Evolutionary conservation across 2,888 invertebrate genomes (phyloP), one percentile per base, ranked within the genome.

Genomic region (Phorcus lineatus): DNA sequence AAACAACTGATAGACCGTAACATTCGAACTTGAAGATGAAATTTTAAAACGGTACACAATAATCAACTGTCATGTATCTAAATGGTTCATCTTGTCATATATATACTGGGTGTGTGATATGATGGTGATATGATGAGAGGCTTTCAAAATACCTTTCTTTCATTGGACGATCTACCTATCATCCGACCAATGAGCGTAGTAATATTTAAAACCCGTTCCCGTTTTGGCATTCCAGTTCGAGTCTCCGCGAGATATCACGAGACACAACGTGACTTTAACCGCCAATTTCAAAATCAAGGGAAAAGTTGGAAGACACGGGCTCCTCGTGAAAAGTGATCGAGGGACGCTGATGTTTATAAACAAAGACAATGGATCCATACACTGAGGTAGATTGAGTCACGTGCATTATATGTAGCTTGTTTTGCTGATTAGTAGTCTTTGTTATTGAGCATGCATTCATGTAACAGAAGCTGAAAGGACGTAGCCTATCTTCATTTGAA

Each of bases 191-290:
- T 62, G 62, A 62, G 3, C 16, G n/a, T 40, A 36, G 55, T 17
- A n/a, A 40, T 17, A 28, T 78, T 53, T 22, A 22, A 67, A 74
- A 55, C 55, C 17, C 9, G 31, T 70, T 74, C 53, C 66, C 24
- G 78, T 24, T 79, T 70, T 16, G 0, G 28, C 24, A 28, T 36
- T 22, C 67, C 76, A 36, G 57, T 74, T 74, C 70, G 76, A 81
- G 52, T 79, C 76, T 74, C 75, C 83, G 81, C 81, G 77, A 70
- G 76, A 77, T 78, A 74, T 77, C 80, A 79, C 89, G 89, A 85
- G 86, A 90, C 53, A 78, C n/a, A 77, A 79, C 89, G 89, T 85
- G 84, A 88, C 74, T 84, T 85, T 83, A 89, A 90, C 90, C 90
- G 90, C 90, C 89, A 89, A 88, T 83, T 90, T 89, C 85, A 85